A percentile compares a stretch with the other conserved stretches of the same genome.
These are phyloP conservation scores for Pasiphila rectangulata DNA, from an alignment of 2,888 invertebrate genomes.

Conservation along the genomic window DNA sequence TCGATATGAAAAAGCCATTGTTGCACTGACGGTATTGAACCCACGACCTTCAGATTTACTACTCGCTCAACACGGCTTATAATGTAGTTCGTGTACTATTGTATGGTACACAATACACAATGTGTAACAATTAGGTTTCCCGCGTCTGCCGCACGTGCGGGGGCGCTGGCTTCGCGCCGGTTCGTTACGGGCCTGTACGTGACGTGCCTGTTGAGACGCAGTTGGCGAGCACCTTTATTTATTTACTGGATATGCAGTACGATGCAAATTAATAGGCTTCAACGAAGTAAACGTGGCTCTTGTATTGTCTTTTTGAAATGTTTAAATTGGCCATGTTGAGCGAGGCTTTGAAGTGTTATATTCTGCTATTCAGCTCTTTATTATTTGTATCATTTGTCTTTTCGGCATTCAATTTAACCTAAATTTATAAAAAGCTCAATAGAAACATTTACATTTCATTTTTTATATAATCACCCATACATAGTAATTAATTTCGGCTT, in stretches of 20 bases:
- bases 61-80: no score
- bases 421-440: no score
- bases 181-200: conserved; percentile 53
- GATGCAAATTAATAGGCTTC: conserved; percentile 8
- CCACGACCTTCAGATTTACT: no score
- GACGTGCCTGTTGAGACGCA: conserved; percentile 40
- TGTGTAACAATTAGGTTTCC: conserved; percentile 19
- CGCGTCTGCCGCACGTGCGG: conserved; percentile 36
- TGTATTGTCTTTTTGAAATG: background rate
- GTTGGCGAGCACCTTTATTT: conserved; percentile 32
- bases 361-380: background rate
- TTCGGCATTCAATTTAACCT: no score
- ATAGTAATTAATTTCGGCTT: no score
- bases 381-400: no score
- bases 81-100: no score
- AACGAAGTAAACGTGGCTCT: background rate
- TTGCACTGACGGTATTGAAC: no score
- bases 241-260: conserved; percentile 15
- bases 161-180: conserved; percentile 46
- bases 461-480: no score
- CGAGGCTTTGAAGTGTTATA: background rate
- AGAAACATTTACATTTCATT: no score
- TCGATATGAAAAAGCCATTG: no score
- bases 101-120: conserved; percentile 1
- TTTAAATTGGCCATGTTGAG: background rate